A percentile compares a stretch with the other conserved stretches of the same genome.
Conservation (phyloP, 2,888 invertebrate genomes). For the Arenicola marina region DNA sequence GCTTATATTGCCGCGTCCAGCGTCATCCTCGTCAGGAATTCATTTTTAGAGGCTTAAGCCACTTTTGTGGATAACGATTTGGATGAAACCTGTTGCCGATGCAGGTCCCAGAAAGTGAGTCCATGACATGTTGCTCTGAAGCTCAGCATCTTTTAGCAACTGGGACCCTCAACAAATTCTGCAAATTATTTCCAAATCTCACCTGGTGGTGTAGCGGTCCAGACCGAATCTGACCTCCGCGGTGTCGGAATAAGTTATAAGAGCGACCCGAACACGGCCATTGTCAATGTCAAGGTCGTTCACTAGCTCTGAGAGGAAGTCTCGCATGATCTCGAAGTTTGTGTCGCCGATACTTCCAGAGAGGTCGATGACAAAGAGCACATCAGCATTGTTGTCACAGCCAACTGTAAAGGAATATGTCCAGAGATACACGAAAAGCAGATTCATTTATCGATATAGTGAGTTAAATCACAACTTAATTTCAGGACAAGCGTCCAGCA, state of each 20-base stretch:
- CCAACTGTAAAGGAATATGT: not conserved
- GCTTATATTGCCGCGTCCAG: not conserved
- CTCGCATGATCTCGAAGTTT: constrained; percentile 5
- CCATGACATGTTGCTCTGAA: too few species aligned
- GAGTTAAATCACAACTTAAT: not conserved
- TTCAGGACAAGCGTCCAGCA: too few species aligned
- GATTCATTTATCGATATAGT: not conserved
- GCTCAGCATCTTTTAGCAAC: not conserved
- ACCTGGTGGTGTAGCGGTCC: not conserved
- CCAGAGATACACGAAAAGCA: too few species aligned
- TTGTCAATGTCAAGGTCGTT: constrained; percentile 4
- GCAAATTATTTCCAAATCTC: not conserved
- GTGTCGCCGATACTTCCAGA: constrained; percentile 10
- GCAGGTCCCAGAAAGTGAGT: too few species aligned
- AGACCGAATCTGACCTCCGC: not conserved
- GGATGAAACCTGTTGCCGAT: too few species aligned
- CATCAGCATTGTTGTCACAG: not conserved
- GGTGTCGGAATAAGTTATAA: constrained; percentile 4
- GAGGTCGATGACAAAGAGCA: constrained; percentile 10
- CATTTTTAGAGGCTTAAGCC: too few species aligned
- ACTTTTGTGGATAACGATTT: too few species aligned
- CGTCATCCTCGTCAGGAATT: too few species aligned
- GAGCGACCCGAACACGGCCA: not conserved
- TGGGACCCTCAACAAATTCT: not conserved
- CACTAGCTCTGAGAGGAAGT: not conserved